These are phyloP conservation scores for Cantharis rustica DNA, from an alignment of 2,888 invertebrate genomes.

Conservation along the genomic window DNA sequence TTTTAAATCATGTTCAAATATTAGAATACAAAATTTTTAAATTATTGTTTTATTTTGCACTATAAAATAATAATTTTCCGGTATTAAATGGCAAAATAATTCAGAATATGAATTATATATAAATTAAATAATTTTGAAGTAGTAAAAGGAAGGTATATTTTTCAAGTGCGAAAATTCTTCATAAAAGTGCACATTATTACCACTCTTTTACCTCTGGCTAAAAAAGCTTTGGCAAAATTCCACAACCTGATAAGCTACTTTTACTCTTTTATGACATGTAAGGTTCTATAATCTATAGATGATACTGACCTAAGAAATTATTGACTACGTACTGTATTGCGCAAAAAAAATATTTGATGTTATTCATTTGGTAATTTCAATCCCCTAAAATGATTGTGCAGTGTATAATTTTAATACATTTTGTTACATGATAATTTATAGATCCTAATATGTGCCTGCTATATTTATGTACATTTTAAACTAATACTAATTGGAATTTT, in stretches of 20 bases:
- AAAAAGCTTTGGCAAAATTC: background rate
- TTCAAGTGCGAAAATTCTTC: background rate
- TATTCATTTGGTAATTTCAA: background rate
- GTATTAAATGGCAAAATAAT: background rate
- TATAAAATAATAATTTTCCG: too few relatives aligned
- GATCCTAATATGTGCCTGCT: too few relatives aligned
- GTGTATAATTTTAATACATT: too few relatives aligned
- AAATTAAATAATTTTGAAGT: background rate
- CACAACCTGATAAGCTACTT: background rate
- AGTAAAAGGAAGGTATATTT: background rate
- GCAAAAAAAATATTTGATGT: background rate
- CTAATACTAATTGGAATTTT: too few relatives aligned
- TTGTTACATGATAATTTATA: too few relatives aligned
- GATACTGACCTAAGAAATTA: background rate
- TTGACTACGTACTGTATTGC: background rate
- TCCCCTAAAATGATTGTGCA: too few relatives aligned
- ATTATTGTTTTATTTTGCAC: too few relatives aligned
- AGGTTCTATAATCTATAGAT: background rate
- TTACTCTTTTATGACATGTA: background rate
- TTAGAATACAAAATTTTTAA: too few relatives aligned
- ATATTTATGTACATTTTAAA: too few relatives aligned
- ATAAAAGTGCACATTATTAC: background rate
- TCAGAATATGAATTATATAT: background rate
- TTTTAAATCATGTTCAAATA: too few relatives aligned
- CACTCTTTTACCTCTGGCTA: background rate